A percentile compares a stretch with the other conserved stretches of the same genome.
phyloP scores from a whole-genome alignment of 2,888 invertebrate species.

The Pachydiplax longipennis region DNA sequence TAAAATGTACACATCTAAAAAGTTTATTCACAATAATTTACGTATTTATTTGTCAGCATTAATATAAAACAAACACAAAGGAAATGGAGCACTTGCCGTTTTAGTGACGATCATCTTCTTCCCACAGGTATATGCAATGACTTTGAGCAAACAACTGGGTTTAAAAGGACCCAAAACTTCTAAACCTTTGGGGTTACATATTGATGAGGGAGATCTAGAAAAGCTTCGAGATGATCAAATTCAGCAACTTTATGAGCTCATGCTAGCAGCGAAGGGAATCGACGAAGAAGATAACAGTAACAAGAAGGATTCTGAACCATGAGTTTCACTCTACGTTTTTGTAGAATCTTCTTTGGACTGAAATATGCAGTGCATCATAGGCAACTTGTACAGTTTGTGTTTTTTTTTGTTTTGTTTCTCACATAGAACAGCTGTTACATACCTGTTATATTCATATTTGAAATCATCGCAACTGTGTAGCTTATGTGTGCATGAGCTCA shows the following conservation, averaged over 20 bases:
- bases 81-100: too few species aligned
- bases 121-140: conserved; percentile 78
- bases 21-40: too few species aligned
- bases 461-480: too few species aligned
- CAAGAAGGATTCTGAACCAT: conserved; percentile 45
- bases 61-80: too few species aligned
- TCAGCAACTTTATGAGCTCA: conserved; percentile 83
- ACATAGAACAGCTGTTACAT: too few species aligned
- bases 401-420: too few species aligned
- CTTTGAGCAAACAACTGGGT: conserved; percentile 76
- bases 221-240: conserved; percentile 82
- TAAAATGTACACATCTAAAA: too few species aligned
- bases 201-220: conserved; percentile 71
- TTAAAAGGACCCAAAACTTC: conserved; percentile 68
- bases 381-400: too few species aligned
- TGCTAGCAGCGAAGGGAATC: conserved; percentile 70
- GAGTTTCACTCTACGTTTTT: neutral
- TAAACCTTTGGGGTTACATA: conserved; percentile 68
- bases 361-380: too few species aligned
- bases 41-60: too few species aligned
- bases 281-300: conserved; percentile 51
- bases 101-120: conserved; percentile 46
- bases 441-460: too few species aligned
- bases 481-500: too few species aligned
- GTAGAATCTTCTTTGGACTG: neutral